Percentiles rank a stretch among this genome's conserved stretches.
Evolutionary conservation across 2,888 invertebrate genomes (phyloP).

Genomic region (Drosophila birchii): DNA sequence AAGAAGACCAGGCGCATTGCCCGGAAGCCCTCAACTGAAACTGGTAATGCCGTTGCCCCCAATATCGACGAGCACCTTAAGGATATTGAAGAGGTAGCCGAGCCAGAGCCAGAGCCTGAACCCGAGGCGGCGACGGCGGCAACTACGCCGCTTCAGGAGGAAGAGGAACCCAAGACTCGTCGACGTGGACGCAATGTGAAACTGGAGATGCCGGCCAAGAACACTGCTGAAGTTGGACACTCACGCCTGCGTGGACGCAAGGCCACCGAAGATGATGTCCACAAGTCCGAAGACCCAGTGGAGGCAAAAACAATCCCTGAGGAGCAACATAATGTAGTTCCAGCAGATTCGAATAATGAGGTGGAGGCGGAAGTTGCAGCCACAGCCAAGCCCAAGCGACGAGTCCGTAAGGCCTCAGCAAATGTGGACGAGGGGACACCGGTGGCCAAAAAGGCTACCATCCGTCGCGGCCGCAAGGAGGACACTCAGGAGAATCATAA

Average conservation of each 20-base stretch:
- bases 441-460: constrained; percentile 38
- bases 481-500: constrained; percentile 7
- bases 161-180: constrained; percentile 20
- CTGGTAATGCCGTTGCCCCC: constrained; percentile 9
- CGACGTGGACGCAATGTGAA: constrained; percentile 42
- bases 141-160: neutral
- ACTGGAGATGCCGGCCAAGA: neutral
- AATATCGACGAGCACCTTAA: neutral
- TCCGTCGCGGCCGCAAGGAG: constrained; percentile 41
- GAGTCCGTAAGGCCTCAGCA: constrained; percentile 51
- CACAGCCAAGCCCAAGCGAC: constrained; percentile 23
- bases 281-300: neutral
- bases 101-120: neutral
- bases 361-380: constrained; percentile 9
- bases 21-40: constrained; percentile 55
- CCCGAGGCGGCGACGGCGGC: neutral
- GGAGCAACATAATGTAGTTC: neutral
- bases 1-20: constrained; percentile 26
- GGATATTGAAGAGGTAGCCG: neutral
- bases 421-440: constrained; percentile 34
- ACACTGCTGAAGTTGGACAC: neutral
- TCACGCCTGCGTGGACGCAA: constrained; percentile 46
- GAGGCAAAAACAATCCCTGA: constrained; percentile 24
- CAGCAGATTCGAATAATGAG: neutral
- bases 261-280: constrained; percentile 13